Percentiles rank a stretch among this genome's conserved stretches.
These are phyloP conservation scores for Papio anubis DNA, from an alignment of 2,113 vertebrate species.

Conservation along the genomic window DNA sequence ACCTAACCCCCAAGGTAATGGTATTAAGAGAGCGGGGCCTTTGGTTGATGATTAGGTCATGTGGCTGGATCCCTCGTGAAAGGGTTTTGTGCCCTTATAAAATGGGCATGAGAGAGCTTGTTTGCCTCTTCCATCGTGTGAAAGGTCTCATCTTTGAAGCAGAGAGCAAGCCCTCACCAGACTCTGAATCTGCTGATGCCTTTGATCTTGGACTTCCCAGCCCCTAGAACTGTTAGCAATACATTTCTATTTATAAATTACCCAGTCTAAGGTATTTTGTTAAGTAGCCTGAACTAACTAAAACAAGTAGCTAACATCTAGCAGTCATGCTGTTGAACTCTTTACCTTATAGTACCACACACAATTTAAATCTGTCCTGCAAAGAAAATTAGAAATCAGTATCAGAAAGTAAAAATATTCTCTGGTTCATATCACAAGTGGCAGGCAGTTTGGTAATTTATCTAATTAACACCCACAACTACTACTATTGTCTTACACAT, in stretches of 20 bases:
- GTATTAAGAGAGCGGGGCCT: background rate
- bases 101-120: background rate
- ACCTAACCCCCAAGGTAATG: background rate
- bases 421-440: background rate
- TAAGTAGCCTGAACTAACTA: background rate
- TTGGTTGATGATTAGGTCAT: background rate
- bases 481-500: no score
- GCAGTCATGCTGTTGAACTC: background rate
- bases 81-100: background rate
- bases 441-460: background rate
- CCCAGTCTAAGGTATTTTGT: background rate
- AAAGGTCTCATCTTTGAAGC: background rate
- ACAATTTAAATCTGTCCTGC: background rate
- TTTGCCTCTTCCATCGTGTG: rapidly evolving
- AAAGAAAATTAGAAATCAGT: background rate
- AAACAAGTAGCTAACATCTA: background rate
- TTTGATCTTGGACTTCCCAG: background rate
- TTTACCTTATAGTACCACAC: background rate
- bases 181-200: background rate
- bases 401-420: background rate
- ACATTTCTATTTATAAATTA: background rate
- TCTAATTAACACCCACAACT: background rate
- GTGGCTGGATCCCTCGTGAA: background rate
- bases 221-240: background rate
- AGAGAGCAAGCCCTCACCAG: background rate